phyloP scores from a whole-genome alignment of 2,113 vertebrate genomes.

The Xyliphius kryptos region DNA sequence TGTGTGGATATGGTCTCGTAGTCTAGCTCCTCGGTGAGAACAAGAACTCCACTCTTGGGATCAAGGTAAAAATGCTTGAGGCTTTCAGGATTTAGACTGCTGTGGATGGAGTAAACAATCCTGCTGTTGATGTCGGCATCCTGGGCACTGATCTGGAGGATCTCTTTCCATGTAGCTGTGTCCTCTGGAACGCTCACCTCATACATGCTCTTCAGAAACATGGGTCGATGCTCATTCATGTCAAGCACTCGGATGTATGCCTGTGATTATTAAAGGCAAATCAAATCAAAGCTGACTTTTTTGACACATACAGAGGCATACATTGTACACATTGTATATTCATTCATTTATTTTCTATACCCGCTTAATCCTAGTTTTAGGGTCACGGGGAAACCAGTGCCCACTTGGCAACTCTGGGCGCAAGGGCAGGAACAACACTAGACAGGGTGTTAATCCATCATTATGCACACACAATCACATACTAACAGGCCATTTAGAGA shows the following conservation, averaged over 20 bases:
- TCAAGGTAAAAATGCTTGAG: conserved; percentile 81
- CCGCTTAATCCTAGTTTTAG: no score
- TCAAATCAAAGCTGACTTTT: not conserved
- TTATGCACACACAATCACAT: no score
- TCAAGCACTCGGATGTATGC: conserved; percentile 81
- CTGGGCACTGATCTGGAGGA: conserved; percentile 75
- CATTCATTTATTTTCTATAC: no score
- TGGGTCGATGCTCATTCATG: conserved; percentile 83
- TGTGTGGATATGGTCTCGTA: conserved; percentile 72
- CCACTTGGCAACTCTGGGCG: no score
- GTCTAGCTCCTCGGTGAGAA: conserved; percentile 75
- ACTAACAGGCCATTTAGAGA: no score
- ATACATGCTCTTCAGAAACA: conserved; percentile 76
- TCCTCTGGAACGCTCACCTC: conserved; percentile 78
- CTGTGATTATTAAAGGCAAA: conserved; percentile 58
- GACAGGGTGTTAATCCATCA: no score
- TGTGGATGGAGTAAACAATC: conserved; percentile 83
- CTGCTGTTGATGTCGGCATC: conserved; percentile 81
- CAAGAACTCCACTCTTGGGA: conserved; percentile 75
- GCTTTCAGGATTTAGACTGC: conserved; percentile 75
- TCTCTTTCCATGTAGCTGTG: conserved; percentile 74
- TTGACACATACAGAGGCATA: not conserved
- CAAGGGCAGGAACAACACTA: no score
- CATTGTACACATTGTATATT: no score
- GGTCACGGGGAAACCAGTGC: no score